Base-by-base conservation (phyloP, 2,888 invertebrate species). In the Oligia fasciuncula region DNA sequence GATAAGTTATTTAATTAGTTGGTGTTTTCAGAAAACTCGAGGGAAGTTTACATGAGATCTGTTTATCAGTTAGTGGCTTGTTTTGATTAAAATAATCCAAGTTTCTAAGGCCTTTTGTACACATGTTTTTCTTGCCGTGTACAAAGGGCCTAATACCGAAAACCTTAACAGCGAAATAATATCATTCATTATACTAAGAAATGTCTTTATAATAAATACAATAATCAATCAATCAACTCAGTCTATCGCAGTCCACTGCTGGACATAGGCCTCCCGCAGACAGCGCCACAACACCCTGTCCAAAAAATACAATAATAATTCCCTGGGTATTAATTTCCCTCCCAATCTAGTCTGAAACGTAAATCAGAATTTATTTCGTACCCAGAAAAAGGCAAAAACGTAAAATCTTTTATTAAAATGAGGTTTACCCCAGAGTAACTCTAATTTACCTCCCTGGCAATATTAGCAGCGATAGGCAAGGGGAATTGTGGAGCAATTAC, bases 331-430 rank as follows among this genome's bases (percentile, higher is more conserved):
- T 40, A 5, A 65, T 65, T 65, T 23, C 40, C 40, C 40, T 65
- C 23, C 0, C 19, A 65, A 65, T 78, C 17, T 70, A 77, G 23
- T 8, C 35, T 35, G 11, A 70, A 81, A 23, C 8, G 11, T 13
- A 49, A 76, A 76, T 40, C 23, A 35, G 9, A 75, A 82, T 66
- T 70, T 67, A 60, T 60, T 77, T 54, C 17, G 29, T 14, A 46
- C 4, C 40, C 11, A 49, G 9, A 67, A 51, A 54, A 54, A 35
- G 23, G n/a, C n/a, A 51, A 66, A 82, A 70, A 69, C 14, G 4
- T 49, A 65, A 72, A 70, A 68, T 67, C 17, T 73, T 29, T 76
- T 76, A 83, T 79, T 79, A 86, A 86, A 86, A 79, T 65, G 5
- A 71, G 70, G 46, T 83, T 54, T 76, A 62, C 79, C 72, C 63